Percentiles rank a stretch among this genome's conserved stretches.
These are phyloP conservation scores for Erebia aethiops DNA, from an alignment of 2,888 invertebrate species.

Conservation along the genomic window DNA sequence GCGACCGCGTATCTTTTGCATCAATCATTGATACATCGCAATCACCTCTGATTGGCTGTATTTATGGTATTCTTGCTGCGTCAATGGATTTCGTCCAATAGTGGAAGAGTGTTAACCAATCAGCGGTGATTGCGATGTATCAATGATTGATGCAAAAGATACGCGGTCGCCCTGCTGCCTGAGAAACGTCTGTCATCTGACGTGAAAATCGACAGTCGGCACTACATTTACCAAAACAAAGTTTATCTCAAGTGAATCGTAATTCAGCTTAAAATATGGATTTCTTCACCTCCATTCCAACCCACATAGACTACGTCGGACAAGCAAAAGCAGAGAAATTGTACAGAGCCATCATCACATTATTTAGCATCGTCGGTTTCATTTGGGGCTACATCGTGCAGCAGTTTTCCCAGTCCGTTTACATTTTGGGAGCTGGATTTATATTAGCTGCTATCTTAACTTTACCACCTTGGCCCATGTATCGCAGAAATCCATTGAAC, in stretches of 20 bases:
- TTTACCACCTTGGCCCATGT: conserved; percentile 98
- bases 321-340: conserved; percentile 95
- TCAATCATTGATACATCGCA: too few species aligned
- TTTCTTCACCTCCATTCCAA: conserved; percentile 76
- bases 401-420: conserved; percentile 97
- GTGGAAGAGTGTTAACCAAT: too few species aligned
- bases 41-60: too few species aligned
- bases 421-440: conserved; percentile 95
- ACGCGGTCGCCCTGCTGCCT: too few species aligned
- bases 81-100: too few species aligned
- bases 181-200: background rate
- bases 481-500: conserved; percentile 91
- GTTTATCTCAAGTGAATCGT: background rate
- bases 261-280: conserved; percentile 58
- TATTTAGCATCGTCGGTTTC: conserved; percentile 95
- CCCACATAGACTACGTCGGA: conserved; percentile 91
- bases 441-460: conserved; percentile 92
- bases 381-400: conserved; percentile 97
- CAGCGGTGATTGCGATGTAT: too few species aligned
- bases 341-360: conserved; percentile 93
- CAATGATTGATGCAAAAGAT: too few species aligned
- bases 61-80: too few species aligned
- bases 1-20: too few species aligned
- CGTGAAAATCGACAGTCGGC: background rate
- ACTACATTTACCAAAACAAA: background rate